Percentiles rank a stretch among this genome's conserved stretches.
phyloP scores from a whole-genome alignment of 2,888 invertebrate genomes.

The Tipula vernalis region DNA sequence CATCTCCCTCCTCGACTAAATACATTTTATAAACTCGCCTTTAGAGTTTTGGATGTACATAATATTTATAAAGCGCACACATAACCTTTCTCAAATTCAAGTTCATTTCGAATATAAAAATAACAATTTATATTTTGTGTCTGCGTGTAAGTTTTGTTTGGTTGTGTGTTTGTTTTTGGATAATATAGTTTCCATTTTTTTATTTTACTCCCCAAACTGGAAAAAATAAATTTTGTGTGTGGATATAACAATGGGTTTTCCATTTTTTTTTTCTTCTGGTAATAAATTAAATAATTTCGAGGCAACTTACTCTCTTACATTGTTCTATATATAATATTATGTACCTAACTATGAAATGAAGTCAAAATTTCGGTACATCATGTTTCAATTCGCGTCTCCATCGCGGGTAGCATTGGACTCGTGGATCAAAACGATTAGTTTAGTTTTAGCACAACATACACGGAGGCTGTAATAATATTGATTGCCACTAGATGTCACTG shows the following conservation, averaged over 20 bases:
- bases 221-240: background rate
- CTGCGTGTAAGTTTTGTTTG: background rate
- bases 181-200: background rate
- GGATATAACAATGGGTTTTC: background rate
- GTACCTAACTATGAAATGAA: too few relatives aligned
- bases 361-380: too few relatives aligned
- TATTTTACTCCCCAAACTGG: background rate
- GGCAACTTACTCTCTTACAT: background rate
- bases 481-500: too few relatives aligned
- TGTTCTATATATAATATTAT: background rate
- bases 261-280: background rate
- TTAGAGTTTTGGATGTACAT: background rate
- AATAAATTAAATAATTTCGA: background rate
- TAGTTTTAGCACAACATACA: too few relatives aligned
- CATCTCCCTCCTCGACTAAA: background rate
- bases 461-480: too few relatives aligned
- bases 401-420: too few relatives aligned
- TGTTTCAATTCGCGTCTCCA: too few relatives aligned
- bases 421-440: too few relatives aligned
- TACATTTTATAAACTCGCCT: background rate
- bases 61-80: background rate
- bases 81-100: background rate
- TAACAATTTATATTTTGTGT: background rate
- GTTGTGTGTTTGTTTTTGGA: background rate
- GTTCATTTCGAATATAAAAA: background rate